Evolutionary conservation across 1,140 invertebrate genomes (phyloP).

Genomic region (Drosophila micromelanica): DNA sequence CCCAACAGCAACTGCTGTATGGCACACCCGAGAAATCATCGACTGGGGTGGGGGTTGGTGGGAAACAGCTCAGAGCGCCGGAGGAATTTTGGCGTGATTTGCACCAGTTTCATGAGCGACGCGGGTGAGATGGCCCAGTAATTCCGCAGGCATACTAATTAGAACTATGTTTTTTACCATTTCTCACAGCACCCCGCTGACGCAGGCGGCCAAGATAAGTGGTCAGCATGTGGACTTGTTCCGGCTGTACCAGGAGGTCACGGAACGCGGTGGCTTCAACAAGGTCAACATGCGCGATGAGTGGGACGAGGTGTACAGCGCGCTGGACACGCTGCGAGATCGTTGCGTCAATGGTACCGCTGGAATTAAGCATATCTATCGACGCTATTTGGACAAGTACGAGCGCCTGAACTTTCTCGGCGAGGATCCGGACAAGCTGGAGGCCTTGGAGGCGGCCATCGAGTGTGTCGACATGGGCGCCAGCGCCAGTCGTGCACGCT

Average conservation of each 20-base stretch:
- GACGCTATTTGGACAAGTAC: constrained; percentile 89
- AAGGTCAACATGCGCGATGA: constrained; percentile 93
- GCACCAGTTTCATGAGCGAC: constrained; percentile 92
- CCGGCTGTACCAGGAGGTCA: constrained; percentile 95
- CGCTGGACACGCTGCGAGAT: constrained; percentile 89
- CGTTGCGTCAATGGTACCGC: constrained; percentile 94
- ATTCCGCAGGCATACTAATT: neutral
- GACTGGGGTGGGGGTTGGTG: constrained; percentile 3
- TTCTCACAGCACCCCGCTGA: constrained; percentile 89
- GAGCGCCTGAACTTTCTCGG: constrained; percentile 86
- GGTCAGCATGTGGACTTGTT: constrained; percentile 96
- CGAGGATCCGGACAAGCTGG: constrained; percentile 91
- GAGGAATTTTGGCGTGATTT: constrained; percentile 90
- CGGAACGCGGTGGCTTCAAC: constrained; percentile 94
- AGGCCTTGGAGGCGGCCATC: constrained; percentile 90
- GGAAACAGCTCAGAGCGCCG: constrained; percentile 42
- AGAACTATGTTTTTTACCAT: constrained; percentile 22
- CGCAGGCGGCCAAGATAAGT: constrained; percentile 91
- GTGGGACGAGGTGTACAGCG: constrained; percentile 92
- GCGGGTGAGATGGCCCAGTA: constrained; percentile 88
- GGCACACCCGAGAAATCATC: constrained; percentile 53
- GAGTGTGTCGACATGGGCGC: constrained; percentile 61
- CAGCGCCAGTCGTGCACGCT: constrained; percentile 84
- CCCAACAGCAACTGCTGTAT: constrained; percentile 26
- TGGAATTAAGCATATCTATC: constrained; percentile 94